Evolutionary conservation across 2,113 vertebrate genomes (phyloP).

Genomic region (Corydoras maculifer): DNA sequence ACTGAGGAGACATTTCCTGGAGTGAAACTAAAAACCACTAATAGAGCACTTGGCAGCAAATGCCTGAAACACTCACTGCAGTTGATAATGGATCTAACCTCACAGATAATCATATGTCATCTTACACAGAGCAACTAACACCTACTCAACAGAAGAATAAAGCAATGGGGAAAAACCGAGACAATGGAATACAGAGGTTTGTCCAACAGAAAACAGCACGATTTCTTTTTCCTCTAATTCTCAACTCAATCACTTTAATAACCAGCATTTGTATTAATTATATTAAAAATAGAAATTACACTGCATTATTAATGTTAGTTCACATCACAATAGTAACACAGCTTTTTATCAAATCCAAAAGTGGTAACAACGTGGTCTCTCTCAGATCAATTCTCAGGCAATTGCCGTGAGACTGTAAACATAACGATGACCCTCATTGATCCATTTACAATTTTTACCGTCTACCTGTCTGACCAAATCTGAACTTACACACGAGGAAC

Average conservation of each 20-base stretch:
- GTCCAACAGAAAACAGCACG: conserved; percentile 2
- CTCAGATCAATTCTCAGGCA: too few species aligned
- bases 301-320: too few species aligned
- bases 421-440: too few species aligned
- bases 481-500: too few species aligned
- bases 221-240: neutral
- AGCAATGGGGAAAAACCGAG: neutral
- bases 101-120: neutral
- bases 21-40: conserved; percentile 43
- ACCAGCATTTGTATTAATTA: too few species aligned
- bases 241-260: neutral
- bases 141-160: conserved; percentile 3
- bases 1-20: conserved; percentile 31
- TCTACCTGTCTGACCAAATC: too few species aligned
- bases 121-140: conserved; percentile 10
- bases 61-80: conserved; percentile 31
- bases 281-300: neutral
- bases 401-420: too few species aligned
- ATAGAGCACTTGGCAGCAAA: conserved; percentile 40
- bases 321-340: too few species aligned
- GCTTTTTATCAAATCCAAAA: too few species aligned
- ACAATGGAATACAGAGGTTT: too few species aligned
- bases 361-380: too few species aligned
- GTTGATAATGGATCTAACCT: conserved; percentile 35
- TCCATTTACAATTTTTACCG: too few species aligned